phyloP scores from a whole-genome alignment of 2,797 vertebrate genomes.

The Philypnodon macrostomus region DNA sequence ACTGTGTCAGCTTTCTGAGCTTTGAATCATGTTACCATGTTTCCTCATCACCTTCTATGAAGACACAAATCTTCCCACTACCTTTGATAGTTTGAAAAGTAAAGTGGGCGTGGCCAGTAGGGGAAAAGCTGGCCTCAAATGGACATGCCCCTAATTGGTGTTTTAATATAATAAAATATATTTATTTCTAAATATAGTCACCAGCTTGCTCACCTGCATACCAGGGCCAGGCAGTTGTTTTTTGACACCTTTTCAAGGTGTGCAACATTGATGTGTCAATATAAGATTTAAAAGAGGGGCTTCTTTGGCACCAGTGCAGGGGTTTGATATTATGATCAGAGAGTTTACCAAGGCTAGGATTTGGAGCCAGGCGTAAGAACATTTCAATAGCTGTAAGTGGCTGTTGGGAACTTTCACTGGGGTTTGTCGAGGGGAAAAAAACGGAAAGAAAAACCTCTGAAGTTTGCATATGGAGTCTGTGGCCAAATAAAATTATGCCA shows the following conservation, averaged over 20 bases:
- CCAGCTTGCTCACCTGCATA: no score
- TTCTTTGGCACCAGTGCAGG: conserved; percentile 29
- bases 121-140: no score
- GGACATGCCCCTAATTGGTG: no score
- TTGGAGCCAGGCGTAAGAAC: conserved; percentile 41
- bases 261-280: conserved; percentile 1
- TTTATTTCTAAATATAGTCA: no score
- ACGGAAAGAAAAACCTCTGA: conserved; percentile 13
- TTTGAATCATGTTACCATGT: no score
- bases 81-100: no score
- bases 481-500: conserved; percentile 62
- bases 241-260: conserved; percentile 1
- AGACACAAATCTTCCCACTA: no score
- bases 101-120: no score
- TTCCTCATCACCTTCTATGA: no score
- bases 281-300: conserved; percentile 34
- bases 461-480: conserved; percentile 33
- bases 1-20: no score
- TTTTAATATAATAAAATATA: no score
- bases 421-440: conserved; percentile 46
- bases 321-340: conserved; percentile 50
- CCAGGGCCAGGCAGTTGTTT: conserved; percentile 11
- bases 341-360: conserved; percentile 48
- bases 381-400: conserved; percentile 43
- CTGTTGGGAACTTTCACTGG: conserved; percentile 52